Percentiles rank a stretch among this genome's conserved stretches.
Evolutionary conservation across 2,113 vertebrate genomes (phyloP).

Genomic region (Sebastes schlegelii): DNA sequence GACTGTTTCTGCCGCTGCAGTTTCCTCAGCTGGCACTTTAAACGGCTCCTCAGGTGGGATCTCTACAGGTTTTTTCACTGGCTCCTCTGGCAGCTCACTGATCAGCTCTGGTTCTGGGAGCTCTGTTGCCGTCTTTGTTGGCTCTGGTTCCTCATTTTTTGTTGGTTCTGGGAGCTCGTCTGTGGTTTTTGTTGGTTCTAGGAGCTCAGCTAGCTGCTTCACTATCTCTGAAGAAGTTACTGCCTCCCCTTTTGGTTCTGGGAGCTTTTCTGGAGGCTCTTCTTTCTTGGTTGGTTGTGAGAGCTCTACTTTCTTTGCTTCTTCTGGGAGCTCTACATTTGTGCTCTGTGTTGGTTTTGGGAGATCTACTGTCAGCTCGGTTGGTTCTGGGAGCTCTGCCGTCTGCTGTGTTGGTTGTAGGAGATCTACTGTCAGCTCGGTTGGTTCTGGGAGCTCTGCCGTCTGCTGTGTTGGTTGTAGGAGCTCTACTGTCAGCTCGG

Average conservation of each 20-base stretch:
- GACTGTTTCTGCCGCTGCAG: slow-evolving; percentile 22
- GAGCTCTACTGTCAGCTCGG: slow-evolving; percentile 1
- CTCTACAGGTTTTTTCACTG: slow-evolving; percentile 30
- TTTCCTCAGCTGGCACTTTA: slow-evolving; percentile 27
- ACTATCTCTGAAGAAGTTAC: background rate
- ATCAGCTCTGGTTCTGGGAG: slow-evolving; percentile 19
- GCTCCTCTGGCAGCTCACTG: slow-evolving; percentile 39
- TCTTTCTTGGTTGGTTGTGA: background rate
- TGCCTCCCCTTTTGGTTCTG: slow-evolving; percentile 10
- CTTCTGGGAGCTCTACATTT: slow-evolving; percentile 1
- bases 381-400: slow-evolving; percentile 37
- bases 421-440: slow-evolving; percentile 1
- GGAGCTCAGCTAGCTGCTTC: background rate
- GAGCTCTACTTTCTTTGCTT: slow-evolving; percentile 16
- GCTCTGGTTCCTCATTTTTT: slow-evolving; percentile 5
- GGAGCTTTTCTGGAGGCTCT: slow-evolving; percentile 11
- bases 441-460: slow-evolving; percentile 36
- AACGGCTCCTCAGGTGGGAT: slow-evolving; percentile 34
- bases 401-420: slow-evolving; percentile 36
- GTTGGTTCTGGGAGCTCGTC: slow-evolving; percentile 22
- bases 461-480: slow-evolving; percentile 36
- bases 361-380: background rate
- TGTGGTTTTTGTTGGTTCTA: slow-evolving; percentile 2
- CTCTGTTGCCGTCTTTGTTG: slow-evolving; percentile 27
- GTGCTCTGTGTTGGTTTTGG: background rate